Conservation (phyloP, 2,888 invertebrate species). For the Phengaris arion region DNA sequence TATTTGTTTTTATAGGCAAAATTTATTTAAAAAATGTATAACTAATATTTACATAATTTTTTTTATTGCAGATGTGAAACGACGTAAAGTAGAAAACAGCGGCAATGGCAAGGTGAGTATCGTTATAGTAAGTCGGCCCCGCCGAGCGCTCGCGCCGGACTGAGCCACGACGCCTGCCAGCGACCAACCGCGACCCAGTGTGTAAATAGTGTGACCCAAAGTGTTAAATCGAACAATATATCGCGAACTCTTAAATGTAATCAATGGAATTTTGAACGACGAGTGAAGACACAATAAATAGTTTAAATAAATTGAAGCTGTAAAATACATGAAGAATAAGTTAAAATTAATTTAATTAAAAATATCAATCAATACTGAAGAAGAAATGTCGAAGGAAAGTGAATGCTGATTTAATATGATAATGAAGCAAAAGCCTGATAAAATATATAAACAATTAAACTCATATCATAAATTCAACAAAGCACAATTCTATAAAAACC, state of each 20-base stretch:
- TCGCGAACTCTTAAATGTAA: slow-evolving; percentile 4
- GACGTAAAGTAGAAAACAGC: slow-evolving; percentile 90
- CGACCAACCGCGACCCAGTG: not conserved
- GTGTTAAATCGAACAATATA: slow-evolving; percentile 7
- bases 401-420: not conserved
- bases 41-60: not conserved
- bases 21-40: too few species aligned
- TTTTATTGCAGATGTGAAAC: slow-evolving; percentile 84
- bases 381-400: not conserved
- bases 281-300: not conserved
- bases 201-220: slow-evolving; percentile 22
- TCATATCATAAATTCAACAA: not conserved
- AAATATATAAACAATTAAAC: not conserved
- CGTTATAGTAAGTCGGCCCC: slow-evolving; percentile 68
- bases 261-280: not conserved
- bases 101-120: slow-evolving; percentile 91
- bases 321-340: not conserved
- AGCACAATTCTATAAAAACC: not conserved
- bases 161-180: slow-evolving; percentile 69
- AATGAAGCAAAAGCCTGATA: not conserved
- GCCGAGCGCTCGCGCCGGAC: slow-evolving; percentile 70
- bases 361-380: not conserved
- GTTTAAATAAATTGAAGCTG: not conserved
- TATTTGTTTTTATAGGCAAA: too few species aligned
- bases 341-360: not conserved